Evolutionary conservation across 2,888 invertebrate genomes (phyloP), one percentile per base, ranked within the genome.

Genomic region (Mystacides longicornis): DNA sequence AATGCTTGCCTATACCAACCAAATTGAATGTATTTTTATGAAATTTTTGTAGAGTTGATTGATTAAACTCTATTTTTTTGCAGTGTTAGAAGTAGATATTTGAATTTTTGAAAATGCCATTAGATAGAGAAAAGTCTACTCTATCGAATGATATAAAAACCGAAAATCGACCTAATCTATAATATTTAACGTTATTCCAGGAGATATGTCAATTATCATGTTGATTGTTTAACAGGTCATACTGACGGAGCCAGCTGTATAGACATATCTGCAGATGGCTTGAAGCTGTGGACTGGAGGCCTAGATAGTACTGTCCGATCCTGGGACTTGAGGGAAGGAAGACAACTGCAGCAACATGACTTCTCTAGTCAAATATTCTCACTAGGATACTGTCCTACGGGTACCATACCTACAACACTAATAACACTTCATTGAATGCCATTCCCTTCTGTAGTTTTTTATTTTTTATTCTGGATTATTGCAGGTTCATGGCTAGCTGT

Each of bases 221-320:
- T n/a, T n/a, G 23, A 45, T n/a, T n/a, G n/a, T n/a, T n/a, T n/a
- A n/a, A 21, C 33, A 77, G 77, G 97, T 1, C 97, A 98, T 74
- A 94, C 93, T 55, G 98, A 98, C 73, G 97, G 98, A 62, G 97
- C 97, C 53, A 94, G 93, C 57, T 97, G 96, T 73, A 96, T 97
- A 68, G 97, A 98, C 75, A 93, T 98, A 58, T 93, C 93, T 56
- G 86, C 89, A 20, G 96, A 97, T 71, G 96, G 96, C 55, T 86
- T 86, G 23, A 87, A 91, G 64, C 74, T 89, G 62, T 88, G 88
- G 88, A 97, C 96, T 14, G 96, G 96, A 58, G 96, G 97, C 1
- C 78, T 98, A 55, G 97, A 98, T 75, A 96, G 93, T 73, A 96
- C 96, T 1, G 97, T 98, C 52, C 80, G 97, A 58, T 93, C 93